A percentile compares a stretch with the other conserved stretches of the same genome.
These are phyloP conservation scores for Helicoverpa zea DNA, from an alignment of 1,140 invertebrate genomes.

Conservation along the genomic window DNA sequence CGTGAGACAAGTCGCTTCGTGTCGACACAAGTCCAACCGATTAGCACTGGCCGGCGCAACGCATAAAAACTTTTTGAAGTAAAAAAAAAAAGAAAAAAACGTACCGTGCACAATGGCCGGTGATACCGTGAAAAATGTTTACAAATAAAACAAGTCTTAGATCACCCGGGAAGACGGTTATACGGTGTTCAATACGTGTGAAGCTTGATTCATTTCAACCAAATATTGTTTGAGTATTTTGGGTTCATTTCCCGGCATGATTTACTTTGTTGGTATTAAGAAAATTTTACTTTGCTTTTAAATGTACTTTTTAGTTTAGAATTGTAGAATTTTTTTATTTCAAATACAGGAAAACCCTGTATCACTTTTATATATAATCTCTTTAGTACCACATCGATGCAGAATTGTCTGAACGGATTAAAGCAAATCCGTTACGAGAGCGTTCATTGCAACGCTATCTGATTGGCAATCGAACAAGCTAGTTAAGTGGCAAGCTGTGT, in stretches of 20 bases:
- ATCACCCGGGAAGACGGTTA: constrained; percentile 53
- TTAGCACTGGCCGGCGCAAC: constrained; percentile 60
- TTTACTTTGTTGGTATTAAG: not conserved
- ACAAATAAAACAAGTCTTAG: constrained; percentile 74
- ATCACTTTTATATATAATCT: no score
- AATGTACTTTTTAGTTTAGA: no score
- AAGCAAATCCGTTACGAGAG: not conserved
- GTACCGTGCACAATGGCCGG: constrained; percentile 68
- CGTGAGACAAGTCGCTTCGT: constrained; percentile 70
- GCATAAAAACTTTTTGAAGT: constrained; percentile 35
- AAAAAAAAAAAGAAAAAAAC: constrained; percentile 59
- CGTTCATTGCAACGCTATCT: not conserved
- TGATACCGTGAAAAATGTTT: constrained; percentile 76
- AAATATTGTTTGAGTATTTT: not conserved
- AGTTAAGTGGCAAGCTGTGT: constrained; percentile 32
- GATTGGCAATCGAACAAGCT: not conserved
- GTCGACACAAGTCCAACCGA: constrained; percentile 76
- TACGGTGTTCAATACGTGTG: constrained; percentile 41
- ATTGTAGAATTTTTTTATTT: no score
- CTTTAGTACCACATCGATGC: no score
- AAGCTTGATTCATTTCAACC: not conserved
- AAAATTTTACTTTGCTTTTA: no score
- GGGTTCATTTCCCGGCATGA: not conserved
- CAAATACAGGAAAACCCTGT: no score
- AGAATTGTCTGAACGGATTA: not conserved